phyloP scores from a whole-genome alignment of 2,797 vertebrate species.

The Mus caroli region DNA sequence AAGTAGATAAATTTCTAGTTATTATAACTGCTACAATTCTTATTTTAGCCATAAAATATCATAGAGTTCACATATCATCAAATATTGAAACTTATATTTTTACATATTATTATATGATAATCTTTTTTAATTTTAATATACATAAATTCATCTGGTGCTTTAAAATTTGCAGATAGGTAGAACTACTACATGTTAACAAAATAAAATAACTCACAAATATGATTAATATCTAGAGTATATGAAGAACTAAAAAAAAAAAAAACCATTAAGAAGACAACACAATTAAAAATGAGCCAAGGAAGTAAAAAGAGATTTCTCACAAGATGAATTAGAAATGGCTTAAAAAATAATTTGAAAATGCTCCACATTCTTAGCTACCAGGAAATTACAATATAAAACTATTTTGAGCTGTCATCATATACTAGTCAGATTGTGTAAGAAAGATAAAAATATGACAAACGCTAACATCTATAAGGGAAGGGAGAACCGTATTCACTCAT shows the following conservation, averaged over 20 bases:
- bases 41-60: neutral
- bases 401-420: too few relatives aligned
- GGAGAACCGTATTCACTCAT: neutral
- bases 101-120: neutral
- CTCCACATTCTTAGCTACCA: neutral
- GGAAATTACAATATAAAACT: neutral
- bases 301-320: neutral
- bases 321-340: neutral
- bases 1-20: neutral
- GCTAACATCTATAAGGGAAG: too few relatives aligned
- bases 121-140: neutral
- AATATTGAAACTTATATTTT: neutral
- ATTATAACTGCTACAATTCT: neutral
- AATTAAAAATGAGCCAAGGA: neutral
- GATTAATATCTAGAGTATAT: neutral
- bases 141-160: neutral
- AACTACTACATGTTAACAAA: neutral
- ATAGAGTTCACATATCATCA: neutral
- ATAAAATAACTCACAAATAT: neutral
- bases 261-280: neutral
- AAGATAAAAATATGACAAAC: neutral
- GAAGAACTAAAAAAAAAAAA: neutral
- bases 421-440: neutral
- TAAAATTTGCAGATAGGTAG: neutral
- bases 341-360: neutral